Percentiles rank a stretch among this genome's conserved stretches.
phyloP scores from a whole-genome alignment of 64 coral and sea anemone species.

The Trachythela sp. region DNA sequence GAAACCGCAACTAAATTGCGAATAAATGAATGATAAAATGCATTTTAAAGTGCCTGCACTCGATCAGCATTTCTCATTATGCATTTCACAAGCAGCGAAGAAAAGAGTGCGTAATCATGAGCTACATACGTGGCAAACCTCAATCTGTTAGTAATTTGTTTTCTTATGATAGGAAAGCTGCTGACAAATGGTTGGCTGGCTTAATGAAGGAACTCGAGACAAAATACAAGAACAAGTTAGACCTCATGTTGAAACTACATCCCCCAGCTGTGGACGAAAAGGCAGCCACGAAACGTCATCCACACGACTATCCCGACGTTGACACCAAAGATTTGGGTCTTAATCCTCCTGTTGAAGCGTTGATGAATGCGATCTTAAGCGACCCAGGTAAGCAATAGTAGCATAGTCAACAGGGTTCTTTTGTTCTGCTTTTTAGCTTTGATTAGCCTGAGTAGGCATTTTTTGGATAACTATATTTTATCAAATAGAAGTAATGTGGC shows the following conservation, averaged over 20 bases:
- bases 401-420: too few species aligned
- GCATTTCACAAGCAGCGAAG: constrained; percentile 31
- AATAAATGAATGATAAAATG: too few species aligned
- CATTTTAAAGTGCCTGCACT: too few species aligned
- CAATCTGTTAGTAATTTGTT: constrained; percentile 45
- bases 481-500: too few species aligned
- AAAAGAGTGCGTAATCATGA: constrained; percentile 40
- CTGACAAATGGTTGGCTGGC: too few species aligned
- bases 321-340: background rate
- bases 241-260: constrained; percentile 23
- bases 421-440: too few species aligned
- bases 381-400: constrained; percentile 18
- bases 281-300: background rate
- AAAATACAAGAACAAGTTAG: too few species aligned
- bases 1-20: too few species aligned
- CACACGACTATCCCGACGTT: background rate
- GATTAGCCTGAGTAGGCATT: too few species aligned
- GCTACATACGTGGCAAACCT: constrained; percentile 38
- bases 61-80: constrained; percentile 15
- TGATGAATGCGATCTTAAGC: background rate
- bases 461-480: too few species aligned
- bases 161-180: background rate
- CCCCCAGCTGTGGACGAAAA: constrained; percentile 32
- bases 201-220: too few species aligned
- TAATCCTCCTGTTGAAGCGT: constrained; percentile 6